Percentiles rank a stretch among this genome's conserved stretches.
phyloP scores from a whole-genome alignment of 2,113 vertebrate species.

The Zosterops lateralis region DNA sequence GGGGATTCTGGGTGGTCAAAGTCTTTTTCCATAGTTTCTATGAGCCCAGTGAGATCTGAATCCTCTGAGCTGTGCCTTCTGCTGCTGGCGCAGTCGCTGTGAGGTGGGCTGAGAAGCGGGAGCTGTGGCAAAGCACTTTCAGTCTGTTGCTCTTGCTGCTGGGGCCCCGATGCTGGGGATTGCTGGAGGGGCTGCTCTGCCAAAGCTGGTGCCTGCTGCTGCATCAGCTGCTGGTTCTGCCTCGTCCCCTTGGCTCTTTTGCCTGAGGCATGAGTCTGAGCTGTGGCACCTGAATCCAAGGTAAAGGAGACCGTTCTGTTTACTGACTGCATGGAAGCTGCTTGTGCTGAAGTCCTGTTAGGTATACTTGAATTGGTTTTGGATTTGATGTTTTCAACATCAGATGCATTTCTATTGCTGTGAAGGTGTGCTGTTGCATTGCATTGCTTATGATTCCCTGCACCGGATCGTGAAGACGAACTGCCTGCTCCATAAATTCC shows the following conservation, averaged over 20 bases:
- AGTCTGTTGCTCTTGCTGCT: conserved; percentile 73
- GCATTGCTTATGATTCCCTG: conserved; percentile 80
- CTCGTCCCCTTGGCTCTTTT: conserved; percentile 77
- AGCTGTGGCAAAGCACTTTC: conserved; percentile 61
- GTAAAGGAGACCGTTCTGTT: conserved; percentile 70
- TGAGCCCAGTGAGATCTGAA: conserved; percentile 85
- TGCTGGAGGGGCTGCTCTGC: conserved; percentile 74
- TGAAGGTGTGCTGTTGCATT: conserved; percentile 71
- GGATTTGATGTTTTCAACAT: conserved; percentile 80
- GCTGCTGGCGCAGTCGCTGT: conserved; percentile 63
- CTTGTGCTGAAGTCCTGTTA: conserved; percentile 80
- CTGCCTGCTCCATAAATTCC: conserved; percentile 79
- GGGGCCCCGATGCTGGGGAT: conserved; percentile 67
- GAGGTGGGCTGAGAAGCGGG: conserved; percentile 28
- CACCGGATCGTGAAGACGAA: conserved; percentile 70
- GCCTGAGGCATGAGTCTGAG: conserved; percentile 74
- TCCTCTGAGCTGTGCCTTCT: conserved; percentile 84
- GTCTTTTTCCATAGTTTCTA: conserved; percentile 96
- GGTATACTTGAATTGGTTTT: conserved; percentile 72
- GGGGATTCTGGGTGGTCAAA: conserved; percentile 86
- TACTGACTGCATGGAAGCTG: conserved; percentile 64
- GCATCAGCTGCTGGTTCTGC: conserved; percentile 66
- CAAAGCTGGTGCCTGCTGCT: conserved; percentile 65
- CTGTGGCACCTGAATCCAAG: conserved; percentile 68
- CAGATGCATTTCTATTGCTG: conserved; percentile 74